A percentile compares a stretch with the other conserved stretches of the same genome.
phyloP scores from a whole-genome alignment of 2,797 vertebrate species.

The Graptemys geographica region DNA sequence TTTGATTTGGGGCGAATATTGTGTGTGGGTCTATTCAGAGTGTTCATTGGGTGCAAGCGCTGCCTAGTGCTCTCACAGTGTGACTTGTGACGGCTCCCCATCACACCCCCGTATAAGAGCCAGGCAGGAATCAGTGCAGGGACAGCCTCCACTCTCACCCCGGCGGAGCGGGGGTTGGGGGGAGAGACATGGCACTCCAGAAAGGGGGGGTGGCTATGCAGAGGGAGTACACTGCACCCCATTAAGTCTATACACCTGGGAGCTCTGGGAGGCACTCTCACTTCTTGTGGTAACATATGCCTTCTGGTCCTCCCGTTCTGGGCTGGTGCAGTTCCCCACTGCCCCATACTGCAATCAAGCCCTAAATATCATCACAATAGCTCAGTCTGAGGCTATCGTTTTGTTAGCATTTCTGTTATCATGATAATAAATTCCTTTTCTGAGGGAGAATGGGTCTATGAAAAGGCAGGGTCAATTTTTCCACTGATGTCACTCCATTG shows the following conservation, averaged over 20 bases:
- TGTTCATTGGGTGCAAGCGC: neutral
- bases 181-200: neutral
- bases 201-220: neutral
- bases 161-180: rapidly evolving
- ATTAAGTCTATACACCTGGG: neutral
- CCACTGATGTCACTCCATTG: neutral
- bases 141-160: neutral
- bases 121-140: neutral
- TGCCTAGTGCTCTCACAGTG: neutral
- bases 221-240: neutral
- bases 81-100: neutral
- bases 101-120: neutral
- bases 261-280: neutral
- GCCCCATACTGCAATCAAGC: neutral
- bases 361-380: neutral
- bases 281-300: neutral
- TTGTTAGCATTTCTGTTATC: neutral
- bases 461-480: neutral
- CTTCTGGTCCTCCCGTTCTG: neutral
- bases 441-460: neutral
- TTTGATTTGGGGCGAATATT: neutral
- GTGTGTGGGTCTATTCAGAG: neutral
- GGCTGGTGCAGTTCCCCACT: neutral
- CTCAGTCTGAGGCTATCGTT: neutral
- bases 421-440: neutral